Evolutionary conservation across 2,113 vertebrate genomes (phyloP), one percentile per base, ranked within the genome.

Genomic region (Antennarius striatus): DNA sequence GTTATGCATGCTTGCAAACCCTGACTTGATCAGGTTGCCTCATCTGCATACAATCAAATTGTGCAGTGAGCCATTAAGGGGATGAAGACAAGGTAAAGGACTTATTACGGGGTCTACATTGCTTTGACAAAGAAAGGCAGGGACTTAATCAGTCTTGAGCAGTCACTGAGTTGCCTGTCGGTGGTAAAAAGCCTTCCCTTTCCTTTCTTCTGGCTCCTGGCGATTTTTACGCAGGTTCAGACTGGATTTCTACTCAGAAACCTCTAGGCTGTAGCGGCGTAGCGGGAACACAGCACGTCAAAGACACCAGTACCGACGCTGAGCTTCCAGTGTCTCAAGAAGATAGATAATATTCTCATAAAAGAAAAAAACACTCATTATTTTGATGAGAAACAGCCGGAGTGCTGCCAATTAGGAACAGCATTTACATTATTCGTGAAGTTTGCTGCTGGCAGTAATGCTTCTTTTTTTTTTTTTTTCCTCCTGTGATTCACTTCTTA

Each of bases 341-440:
- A 80, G 79, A 81, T 50, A 28, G 63, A 86, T 83, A 53, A 73
- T 83, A 75, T 79, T 75, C 74, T 74, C 68, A 56, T 63, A 77
- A 88, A 81, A 80, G 32, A 78, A 87, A 77, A n/a, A 90, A 79
- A 85, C 56, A 63, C 77, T 90, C 88, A 88, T 91, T 90, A 90
- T 89, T 92, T 77, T 83, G 77, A 86, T 87, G 83, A 56, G 82
- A 91, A 90, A 90, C 92, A 91, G 91, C 91, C 91, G 90, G 88
- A 85, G 84, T 82, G 68, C 82, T 61, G 79, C 84, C 86, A 92
- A 89, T 93, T 93, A 91, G 86, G 42, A 48, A 42, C 70, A 60
- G 80, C 85, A 90, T 88, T 89, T 89, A 89, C 85, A 88, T 87
- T 91, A 91, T 90, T 89, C 88, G 81, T 83, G 60, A 83, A 81